Conservation (phyloP, 2,888 invertebrate species). For the Archips crataeganus region DNA sequence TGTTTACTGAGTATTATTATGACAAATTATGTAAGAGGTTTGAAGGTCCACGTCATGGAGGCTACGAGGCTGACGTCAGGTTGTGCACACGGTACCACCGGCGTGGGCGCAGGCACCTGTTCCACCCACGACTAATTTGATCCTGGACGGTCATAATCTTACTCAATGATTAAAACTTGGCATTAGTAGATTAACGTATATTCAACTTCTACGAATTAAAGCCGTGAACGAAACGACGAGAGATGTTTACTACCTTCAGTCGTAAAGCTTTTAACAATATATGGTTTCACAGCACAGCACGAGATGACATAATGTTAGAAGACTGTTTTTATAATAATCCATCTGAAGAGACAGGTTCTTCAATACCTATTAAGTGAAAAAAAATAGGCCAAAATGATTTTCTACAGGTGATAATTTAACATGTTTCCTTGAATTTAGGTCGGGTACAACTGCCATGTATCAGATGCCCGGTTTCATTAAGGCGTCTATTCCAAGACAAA, state of each 20-base stretch:
- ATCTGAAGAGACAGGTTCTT: background rate
- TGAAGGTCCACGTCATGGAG: conserved; percentile 63
- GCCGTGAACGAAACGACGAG: conserved; percentile 8
- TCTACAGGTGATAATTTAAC: conserved; percentile 24
- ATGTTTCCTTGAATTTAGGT: conserved; percentile 57
- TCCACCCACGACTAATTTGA: conserved; percentile 65
- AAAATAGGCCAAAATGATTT: conserved; percentile 29
- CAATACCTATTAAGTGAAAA: background rate
- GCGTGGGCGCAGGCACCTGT: conserved; percentile 77
- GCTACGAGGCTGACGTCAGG: conserved; percentile 74
- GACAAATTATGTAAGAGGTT: conserved; percentile 46
- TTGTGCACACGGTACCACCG: conserved; percentile 79
- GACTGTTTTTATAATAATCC: background rate
- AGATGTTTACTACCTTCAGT: conserved; percentile 16
- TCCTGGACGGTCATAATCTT: conserved; percentile 41
- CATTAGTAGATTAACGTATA: conserved; percentile 3
- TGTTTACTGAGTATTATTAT: conserved; percentile 33
- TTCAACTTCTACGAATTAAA: conserved; percentile 10
- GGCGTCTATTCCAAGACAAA: conserved; percentile 71
- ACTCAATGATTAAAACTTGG: conserved; percentile 31
- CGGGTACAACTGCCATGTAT: conserved; percentile 61
- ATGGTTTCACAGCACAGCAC: conserved; percentile 8
- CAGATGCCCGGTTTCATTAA: conserved; percentile 68
- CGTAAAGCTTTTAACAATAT: conserved; percentile 28
- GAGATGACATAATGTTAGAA: conserved; percentile 16